Evolutionary conservation across 1,140 invertebrate genomes (phyloP).

Genomic region (Brachionus rotundiformis): DNA sequence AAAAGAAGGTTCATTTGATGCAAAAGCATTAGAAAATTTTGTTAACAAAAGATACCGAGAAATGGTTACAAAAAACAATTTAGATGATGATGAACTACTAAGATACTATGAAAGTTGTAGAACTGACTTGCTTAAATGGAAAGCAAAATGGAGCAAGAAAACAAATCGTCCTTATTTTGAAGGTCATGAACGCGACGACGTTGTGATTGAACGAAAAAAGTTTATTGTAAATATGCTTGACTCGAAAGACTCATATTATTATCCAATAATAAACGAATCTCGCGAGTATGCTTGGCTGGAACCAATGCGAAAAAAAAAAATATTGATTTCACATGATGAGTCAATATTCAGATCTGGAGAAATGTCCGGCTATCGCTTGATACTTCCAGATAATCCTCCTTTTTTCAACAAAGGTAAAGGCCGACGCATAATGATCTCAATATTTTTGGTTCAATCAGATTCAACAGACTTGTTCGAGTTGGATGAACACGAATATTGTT

Average conservation of each 20-base stretch:
- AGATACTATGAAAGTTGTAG: background rate
- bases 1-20: background rate
- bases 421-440: background rate
- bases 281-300: background rate
- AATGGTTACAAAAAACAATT: background rate
- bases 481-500: no score
- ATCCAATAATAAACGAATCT: background rate
- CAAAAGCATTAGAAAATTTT: background rate
- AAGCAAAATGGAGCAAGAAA: background rate
- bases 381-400: background rate
- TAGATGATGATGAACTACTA: background rate
- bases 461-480: background rate
- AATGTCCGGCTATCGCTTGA: background rate
- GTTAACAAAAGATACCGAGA: background rate
- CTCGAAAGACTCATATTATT: background rate
- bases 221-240: background rate
- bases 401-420: conserved; percentile 2
- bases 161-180: background rate
- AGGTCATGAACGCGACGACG: background rate
- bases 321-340: background rate
- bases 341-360: background rate
- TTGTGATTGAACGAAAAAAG: background rate
- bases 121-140: background rate
- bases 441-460: background rate
- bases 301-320: background rate